Evolutionary conservation across 2,797 vertebrate species (phyloP).

Genomic region (Phrynocephalus forsythii): DNA sequence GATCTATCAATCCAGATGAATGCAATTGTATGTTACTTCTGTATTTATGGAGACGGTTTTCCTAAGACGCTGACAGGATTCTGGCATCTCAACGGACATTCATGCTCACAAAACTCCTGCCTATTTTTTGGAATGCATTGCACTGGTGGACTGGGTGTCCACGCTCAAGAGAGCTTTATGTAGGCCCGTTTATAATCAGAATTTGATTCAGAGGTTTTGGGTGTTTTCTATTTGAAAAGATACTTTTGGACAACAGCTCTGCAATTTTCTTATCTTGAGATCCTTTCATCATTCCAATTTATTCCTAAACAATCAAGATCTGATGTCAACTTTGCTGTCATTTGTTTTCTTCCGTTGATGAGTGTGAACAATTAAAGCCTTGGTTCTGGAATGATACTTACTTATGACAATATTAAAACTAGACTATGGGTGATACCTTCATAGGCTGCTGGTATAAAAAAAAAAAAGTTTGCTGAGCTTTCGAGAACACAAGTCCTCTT

Average conservation of each 20-base stretch:
- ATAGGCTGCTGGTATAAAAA: no score
- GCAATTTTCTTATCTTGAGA: background rate
- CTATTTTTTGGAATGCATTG: background rate
- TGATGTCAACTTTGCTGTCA: background rate
- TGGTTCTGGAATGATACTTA: background rate
- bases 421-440: no score
- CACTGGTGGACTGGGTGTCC: background rate
- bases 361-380: background rate
- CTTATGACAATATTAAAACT: no score
- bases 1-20: background rate
- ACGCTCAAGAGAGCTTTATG: no score
- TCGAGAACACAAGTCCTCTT: no score
- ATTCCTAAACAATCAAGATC: background rate
- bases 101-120: background rate
- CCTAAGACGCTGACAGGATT: background rate
- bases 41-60: no score
- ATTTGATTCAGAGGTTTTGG: no score
- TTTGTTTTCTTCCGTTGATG: background rate
- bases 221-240: no score
- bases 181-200: no score
- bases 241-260: no score
- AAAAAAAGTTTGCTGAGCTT: no score
- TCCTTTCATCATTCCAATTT: background rate
- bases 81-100: background rate
- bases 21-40: background rate